A percentile compares a stretch with the other conserved stretches of the same genome.
Evolutionary conservation across 2,888 invertebrate genomes (phyloP).

Genomic region (Drosophila greeni): DNA sequence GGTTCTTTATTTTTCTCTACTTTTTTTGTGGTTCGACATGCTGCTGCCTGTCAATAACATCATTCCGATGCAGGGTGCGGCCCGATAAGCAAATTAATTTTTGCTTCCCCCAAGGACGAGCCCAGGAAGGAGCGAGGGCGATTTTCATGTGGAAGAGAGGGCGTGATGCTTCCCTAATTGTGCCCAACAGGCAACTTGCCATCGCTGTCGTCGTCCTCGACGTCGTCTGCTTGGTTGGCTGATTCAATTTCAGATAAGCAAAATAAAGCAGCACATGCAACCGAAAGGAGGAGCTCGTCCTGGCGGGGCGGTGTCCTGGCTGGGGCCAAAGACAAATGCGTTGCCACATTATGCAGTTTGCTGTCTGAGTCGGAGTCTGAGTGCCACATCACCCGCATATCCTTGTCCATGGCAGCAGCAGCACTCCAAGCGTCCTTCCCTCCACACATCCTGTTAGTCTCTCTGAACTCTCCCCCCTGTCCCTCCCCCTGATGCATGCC

Average conservation of each 20-base stretch:
- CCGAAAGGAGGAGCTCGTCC: constrained; percentile 60
- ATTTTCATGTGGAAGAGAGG: not conserved
- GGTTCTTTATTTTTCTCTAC: constrained; percentile 1
- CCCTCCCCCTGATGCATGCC: constrained; percentile 5
- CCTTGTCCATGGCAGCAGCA: constrained; percentile 22
- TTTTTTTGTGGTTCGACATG: constrained; percentile 35
- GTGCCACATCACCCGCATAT: constrained; percentile 56
- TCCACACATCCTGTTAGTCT: constrained; percentile 11
- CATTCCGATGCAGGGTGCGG: constrained; percentile 65
- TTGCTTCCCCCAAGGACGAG: constrained; percentile 36
- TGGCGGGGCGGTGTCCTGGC: constrained; percentile 12
- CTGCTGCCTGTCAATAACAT: constrained; percentile 67
- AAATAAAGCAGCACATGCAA: constrained; percentile 66
- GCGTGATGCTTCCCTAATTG: constrained; percentile 63
- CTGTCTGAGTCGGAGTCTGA: constrained; percentile 36
- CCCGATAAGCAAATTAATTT: constrained; percentile 75
- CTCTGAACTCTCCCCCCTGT: not conserved
- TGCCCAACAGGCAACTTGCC: constrained; percentile 61
- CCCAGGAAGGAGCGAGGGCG: not conserved
- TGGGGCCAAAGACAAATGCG: constrained; percentile 67
- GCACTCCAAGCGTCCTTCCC: constrained; percentile 7
- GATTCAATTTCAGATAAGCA: constrained; percentile 75
- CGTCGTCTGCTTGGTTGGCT: constrained; percentile 62
- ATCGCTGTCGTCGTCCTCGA: constrained; percentile 24
- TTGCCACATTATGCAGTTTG: constrained; percentile 68